A percentile compares a stretch with the other conserved stretches of the same genome.
phyloP scores from a whole-genome alignment of 1,140 invertebrate species.

The Saccostrea echinata region DNA sequence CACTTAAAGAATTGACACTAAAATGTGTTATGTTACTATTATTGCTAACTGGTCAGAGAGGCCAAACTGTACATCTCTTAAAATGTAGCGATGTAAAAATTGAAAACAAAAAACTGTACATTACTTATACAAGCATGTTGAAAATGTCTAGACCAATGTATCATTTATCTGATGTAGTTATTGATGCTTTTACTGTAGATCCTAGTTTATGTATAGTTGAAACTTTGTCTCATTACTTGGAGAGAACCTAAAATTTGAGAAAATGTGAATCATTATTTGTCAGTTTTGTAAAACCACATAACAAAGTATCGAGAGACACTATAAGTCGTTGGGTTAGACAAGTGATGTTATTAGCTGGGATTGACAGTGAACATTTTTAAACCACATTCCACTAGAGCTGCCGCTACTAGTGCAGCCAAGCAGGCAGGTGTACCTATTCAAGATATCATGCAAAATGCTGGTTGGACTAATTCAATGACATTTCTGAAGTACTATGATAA shows the following conservation, averaged over 20 bases:
- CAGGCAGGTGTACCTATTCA: conserved; percentile 18
- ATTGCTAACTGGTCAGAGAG: conserved; percentile 52
- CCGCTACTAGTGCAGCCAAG: conserved; percentile 38
- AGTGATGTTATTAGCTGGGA: conserved; percentile 30
- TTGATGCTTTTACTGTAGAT: neutral
- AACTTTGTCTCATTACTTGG: conserved; percentile 7
- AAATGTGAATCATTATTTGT: neutral
- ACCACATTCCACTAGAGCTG: conserved; percentile 41
- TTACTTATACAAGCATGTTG: neutral
- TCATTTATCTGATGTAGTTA: neutral
- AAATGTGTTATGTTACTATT: conserved; percentile 49
- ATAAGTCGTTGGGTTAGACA: conserved; percentile 50
- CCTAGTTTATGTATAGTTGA: neutral
- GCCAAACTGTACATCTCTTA: conserved; percentile 43
- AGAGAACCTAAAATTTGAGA: neutral
- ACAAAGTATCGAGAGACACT: conserved; percentile 31
- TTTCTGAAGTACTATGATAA: conserved; percentile 46
- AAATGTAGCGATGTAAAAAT: conserved; percentile 28
- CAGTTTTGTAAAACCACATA: conserved; percentile 38
- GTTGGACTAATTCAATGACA: conserved; percentile 42
- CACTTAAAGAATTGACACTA: conserved; percentile 21
- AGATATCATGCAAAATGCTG: conserved; percentile 50
- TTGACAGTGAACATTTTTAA: conserved; percentile 36
- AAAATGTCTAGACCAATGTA: neutral
- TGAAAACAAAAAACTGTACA: neutral